These are phyloP conservation scores for Mormoops blainvillei DNA, from an alignment of 2,113 vertebrate species.

Conservation along the genomic window DNA sequence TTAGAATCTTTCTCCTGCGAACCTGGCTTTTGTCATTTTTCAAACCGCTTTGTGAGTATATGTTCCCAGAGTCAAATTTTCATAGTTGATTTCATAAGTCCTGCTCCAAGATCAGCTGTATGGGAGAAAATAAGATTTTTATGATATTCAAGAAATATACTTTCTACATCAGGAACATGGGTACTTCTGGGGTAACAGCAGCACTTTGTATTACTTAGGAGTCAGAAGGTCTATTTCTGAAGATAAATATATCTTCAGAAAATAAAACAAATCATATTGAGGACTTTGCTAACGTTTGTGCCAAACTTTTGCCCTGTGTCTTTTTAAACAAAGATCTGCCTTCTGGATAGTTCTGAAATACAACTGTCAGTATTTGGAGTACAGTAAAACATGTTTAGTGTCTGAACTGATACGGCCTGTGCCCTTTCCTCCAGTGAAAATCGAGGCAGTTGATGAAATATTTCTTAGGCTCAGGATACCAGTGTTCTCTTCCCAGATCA, in stretches of 20 bases:
- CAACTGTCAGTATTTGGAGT: neutral
- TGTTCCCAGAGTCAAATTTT: neutral
- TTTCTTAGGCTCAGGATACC: neutral
- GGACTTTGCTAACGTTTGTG: slow-evolving; percentile 7
- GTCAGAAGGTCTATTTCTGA: neutral
- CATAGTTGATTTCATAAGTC: neutral
- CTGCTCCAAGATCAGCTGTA: neutral
- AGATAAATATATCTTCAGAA: neutral
- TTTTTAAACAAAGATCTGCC: slow-evolving; percentile 25
- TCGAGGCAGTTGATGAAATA: neutral
- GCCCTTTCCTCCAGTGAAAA: neutral
- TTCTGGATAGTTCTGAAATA: slow-evolving; percentile 36
- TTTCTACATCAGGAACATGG: neutral
- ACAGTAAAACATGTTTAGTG: slow-evolving; percentile 5
- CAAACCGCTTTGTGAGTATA: neutral
- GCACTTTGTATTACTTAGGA: neutral
- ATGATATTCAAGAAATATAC: neutral
- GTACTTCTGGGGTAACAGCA: neutral
- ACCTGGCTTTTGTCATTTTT: neutral
- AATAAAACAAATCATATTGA: slow-evolving; percentile 26
- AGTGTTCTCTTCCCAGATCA: neutral
- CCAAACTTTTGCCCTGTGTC: slow-evolving; percentile 1
- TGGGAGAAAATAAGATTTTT: neutral
- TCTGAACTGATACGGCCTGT: neutral
- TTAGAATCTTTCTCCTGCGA: neutral